Evolutionary conservation across 2,797 vertebrate species (phyloP).

Genomic region (Acridotheres tristis): DNA sequence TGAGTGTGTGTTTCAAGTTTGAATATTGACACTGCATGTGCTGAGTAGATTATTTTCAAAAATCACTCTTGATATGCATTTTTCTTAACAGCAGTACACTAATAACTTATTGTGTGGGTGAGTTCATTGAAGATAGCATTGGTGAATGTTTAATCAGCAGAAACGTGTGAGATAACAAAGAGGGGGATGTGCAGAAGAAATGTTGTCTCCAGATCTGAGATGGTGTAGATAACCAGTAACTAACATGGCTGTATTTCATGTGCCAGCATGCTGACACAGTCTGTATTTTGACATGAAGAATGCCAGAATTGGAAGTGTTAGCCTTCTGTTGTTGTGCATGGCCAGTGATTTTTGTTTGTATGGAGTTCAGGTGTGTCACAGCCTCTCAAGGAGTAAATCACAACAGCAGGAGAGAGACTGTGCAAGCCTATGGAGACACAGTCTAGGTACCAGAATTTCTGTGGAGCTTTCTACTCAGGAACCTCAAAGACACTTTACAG

Average conservation of each 20-base stretch:
- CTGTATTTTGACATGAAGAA: neutral
- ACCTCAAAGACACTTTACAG: neutral
- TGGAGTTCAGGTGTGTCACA: neutral
- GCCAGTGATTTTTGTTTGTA: neutral
- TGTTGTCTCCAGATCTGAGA: neutral
- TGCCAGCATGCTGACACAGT: neutral
- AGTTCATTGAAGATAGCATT: neutral
- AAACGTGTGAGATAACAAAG: neutral
- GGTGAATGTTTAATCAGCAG: neutral
- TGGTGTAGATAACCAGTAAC: neutral
- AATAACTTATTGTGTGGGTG: neutral
- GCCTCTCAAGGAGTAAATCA: neutral
- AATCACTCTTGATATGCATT: neutral
- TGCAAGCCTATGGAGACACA: fast-evolving
- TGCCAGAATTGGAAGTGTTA: neutral
- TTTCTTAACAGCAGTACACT: neutral
- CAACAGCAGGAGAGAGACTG: neutral
- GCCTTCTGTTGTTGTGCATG: neutral
- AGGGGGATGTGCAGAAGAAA: neutral
- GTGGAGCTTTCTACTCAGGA: neutral
- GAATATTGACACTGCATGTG: neutral
- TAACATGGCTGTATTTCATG: neutral
- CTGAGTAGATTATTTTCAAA: neutral
- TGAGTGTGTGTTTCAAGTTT: neutral
- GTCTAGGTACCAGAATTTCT: neutral